phyloP scores from a whole-genome alignment of 2,113 vertebrate species.

The Mormoops blainvillei region DNA sequence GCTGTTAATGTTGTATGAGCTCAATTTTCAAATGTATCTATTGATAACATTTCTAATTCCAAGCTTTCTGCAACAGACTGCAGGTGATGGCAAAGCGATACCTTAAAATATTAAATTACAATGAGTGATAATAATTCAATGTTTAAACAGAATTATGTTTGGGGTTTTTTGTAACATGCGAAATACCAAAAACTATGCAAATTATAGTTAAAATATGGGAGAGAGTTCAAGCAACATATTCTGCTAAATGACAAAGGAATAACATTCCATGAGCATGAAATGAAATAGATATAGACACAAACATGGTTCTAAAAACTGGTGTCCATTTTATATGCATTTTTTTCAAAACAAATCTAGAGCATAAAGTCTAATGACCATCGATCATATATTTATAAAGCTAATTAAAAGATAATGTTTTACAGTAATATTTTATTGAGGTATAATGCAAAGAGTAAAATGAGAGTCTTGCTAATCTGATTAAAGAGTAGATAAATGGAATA shows the following conservation, averaged over 20 bases:
- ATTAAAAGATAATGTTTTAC: background rate
- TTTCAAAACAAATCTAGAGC: background rate
- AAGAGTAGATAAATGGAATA: background rate
- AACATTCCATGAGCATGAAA: background rate
- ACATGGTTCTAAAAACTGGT: background rate
- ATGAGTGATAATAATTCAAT: background rate
- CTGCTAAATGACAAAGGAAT: background rate
- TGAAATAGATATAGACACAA: background rate
- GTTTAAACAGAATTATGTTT: background rate
- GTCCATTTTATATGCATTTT: background rate
- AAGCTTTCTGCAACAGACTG: background rate
- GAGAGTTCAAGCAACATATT: background rate
- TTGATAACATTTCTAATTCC: background rate
- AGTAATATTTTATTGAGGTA: background rate
- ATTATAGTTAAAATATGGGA: background rate
- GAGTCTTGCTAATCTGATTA: background rate
- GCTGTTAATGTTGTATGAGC: background rate
- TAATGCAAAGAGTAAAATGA: background rate
- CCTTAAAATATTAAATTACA: background rate
- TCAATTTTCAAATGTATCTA: background rate
- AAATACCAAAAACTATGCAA: background rate
- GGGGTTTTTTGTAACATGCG: background rate
- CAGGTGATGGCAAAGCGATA: background rate
- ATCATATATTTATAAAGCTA: background rate
- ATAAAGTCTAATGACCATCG: background rate